Percentiles rank a stretch among this genome's conserved stretches.
phyloP scores from a whole-genome alignment of 2,888 invertebrate species.

The Apantesis nais region DNA sequence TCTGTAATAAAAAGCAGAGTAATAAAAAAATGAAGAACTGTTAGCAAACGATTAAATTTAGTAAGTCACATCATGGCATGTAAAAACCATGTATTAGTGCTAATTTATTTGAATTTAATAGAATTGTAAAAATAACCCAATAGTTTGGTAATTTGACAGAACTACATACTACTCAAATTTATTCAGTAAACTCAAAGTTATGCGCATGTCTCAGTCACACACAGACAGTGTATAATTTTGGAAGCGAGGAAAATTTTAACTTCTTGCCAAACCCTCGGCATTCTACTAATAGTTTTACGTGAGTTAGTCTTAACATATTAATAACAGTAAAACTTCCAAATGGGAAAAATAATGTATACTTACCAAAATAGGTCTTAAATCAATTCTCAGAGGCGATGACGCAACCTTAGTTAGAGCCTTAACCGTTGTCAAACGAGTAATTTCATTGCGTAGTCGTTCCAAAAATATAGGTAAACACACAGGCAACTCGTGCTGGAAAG shows the following conservation, averaged over 20 bases:
- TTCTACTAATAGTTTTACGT: background rate
- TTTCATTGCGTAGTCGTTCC: slow-evolving; percentile 98
- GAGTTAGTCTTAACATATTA: background rate
- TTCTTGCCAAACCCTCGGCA: background rate
- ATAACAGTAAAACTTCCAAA: background rate
- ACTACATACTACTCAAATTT: no score
- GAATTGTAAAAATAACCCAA: no score
- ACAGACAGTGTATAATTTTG: no score
- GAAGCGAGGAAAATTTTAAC: background rate
- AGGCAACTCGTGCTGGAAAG: slow-evolving; percentile 88
- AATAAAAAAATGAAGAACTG: background rate
- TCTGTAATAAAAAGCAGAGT: slow-evolving; percentile 77
- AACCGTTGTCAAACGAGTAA: slow-evolving; percentile 97
- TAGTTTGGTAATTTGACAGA: no score
- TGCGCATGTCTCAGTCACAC: no score
- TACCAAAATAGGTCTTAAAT: slow-evolving; percentile 92
- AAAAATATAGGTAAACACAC: slow-evolving; percentile 97
- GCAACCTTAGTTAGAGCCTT: slow-evolving; percentile 98
- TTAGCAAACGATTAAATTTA: no score
- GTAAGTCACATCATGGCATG: background rate
- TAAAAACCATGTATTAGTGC: background rate
- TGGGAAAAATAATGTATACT: slow-evolving; percentile 43
- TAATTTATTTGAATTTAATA: background rate
- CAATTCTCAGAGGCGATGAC: slow-evolving; percentile 94
- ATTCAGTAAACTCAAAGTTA: no score